Evolutionary conservation across 2,113 vertebrate species (phyloP).

Genomic region (Neolamprologus tretocephalus): DNA sequence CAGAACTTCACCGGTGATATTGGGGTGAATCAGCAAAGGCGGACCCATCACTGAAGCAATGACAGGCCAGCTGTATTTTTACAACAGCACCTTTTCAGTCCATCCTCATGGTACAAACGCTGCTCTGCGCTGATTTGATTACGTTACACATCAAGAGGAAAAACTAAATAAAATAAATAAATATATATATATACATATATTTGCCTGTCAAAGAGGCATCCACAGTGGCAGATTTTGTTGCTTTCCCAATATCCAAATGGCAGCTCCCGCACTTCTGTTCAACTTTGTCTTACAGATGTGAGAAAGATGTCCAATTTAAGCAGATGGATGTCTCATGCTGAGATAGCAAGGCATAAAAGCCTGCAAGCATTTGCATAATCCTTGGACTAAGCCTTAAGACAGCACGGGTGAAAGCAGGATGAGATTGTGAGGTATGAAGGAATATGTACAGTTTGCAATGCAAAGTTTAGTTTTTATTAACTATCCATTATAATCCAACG

Average conservation of each 20-base stretch:
- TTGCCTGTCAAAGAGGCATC: slow-evolving; percentile 1
- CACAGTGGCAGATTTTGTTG: background rate
- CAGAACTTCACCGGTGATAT: background rate
- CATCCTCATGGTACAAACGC: background rate
- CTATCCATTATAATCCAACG: slow-evolving; percentile 38
- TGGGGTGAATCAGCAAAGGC: background rate
- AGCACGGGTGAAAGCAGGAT: slow-evolving; percentile 30
- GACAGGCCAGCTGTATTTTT: slow-evolving; percentile 33
- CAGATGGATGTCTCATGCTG: slow-evolving; percentile 33
- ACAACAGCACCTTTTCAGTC: slow-evolving; percentile 29
- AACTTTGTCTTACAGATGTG: slow-evolving; percentile 43
- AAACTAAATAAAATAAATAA: background rate
- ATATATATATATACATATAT: background rate
- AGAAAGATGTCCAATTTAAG: slow-evolving; percentile 47
- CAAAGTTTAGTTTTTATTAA: slow-evolving; percentile 61
- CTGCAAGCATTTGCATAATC: slow-evolving; percentile 52
- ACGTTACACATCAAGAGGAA: background rate
- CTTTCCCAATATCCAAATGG: slow-evolving; percentile 43
- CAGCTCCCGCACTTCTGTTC: slow-evolving; percentile 52
- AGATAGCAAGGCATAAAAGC: slow-evolving; percentile 36
- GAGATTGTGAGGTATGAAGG: slow-evolving; percentile 36
- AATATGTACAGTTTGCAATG: slow-evolving; percentile 62
- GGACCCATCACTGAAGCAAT: background rate
- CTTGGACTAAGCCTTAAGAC: slow-evolving; percentile 40
- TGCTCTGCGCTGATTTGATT: slow-evolving; percentile 21